Evolutionary conservation across 1,140 invertebrate genomes (phyloP), one percentile per base, ranked within the genome.

Genomic region (Cydia pomonella): DNA sequence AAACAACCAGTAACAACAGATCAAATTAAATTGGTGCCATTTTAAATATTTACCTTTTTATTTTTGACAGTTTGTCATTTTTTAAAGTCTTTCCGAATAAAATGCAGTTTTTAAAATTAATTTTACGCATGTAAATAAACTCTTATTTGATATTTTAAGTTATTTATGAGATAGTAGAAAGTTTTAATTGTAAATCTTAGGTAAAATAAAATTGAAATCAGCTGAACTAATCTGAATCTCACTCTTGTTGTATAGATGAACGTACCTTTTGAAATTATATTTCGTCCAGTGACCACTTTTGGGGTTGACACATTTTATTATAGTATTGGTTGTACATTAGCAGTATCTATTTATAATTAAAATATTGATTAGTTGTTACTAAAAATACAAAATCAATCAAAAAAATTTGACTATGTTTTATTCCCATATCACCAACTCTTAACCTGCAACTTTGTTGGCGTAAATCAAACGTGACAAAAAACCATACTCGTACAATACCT

Each of bases 291-390:
- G 85, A 89, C 84, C 84, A 73, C 76, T 82, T 85, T 84, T 76
- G 84, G 73, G 85, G 84, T 87, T 88, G 87, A 89, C 85, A 79
- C 82, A 84, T 81, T 84, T 87, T 79, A 79, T 87, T 83, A 82
- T 84, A 80, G 81, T 86, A 86, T 86, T 87, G 85, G 83, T 89
- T 88, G 85, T 91, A 89, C 83, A 87, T 89, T 87, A 89, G 82
- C 84, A 84, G 82, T 90, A 88, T 82, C 82, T 92, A 89, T 92
- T 89, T 91, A 90, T 91, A 88, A 91, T 88, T 91, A 85, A 89
- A 91, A 90, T 86, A 90, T 90, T 93, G 88, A 90, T 91, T 93
- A 93, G 87, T 90, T 91, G 91, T 93, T 93, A 93, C 87, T 91
- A 85, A 93, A 92, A 92, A 92, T 91, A 91, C 81, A 89, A 89